A percentile compares a stretch with the other conserved stretches of the same genome.
These are phyloP conservation scores for Amphimallon solstitiale DNA, from an alignment of 2,888 invertebrate species.

Conservation along the genomic window DNA sequence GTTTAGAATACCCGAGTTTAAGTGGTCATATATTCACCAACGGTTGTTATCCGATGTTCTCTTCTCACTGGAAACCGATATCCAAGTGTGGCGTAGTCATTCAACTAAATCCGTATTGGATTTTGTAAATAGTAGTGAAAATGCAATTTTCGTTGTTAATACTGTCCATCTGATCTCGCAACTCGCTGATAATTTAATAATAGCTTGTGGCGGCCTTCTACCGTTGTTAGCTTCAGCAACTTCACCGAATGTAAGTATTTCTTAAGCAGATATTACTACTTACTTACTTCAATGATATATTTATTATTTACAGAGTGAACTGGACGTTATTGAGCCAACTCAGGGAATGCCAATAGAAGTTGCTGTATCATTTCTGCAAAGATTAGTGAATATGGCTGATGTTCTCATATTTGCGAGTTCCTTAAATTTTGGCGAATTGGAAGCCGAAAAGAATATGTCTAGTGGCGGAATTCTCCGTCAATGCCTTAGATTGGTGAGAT, in stretches of 20 bases:
- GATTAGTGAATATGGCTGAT: constrained; percentile 98
- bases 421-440: constrained; percentile 95
- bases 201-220: constrained; percentile 96
- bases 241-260: constrained; percentile 89
- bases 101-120: constrained; percentile 97
- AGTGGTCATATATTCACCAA: constrained; percentile 99
- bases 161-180: constrained; percentile 99
- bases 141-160: constrained; percentile 99
- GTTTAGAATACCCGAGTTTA: constrained; percentile 99
- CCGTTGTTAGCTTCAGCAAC: constrained; percentile 98
- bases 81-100: constrained; percentile 91
- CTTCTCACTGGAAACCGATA: constrained; percentile 96
- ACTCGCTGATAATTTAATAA: constrained; percentile 97
- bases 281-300: constrained; percentile 33
- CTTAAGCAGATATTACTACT: too few relatives aligned
- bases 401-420: constrained; percentile 98
- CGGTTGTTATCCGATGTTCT: constrained; percentile 94
- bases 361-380: constrained; percentile 97
- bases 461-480: constrained; percentile 98
- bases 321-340: constrained; percentile 97
- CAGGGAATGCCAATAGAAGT: constrained; percentile 99
- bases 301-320: constrained; percentile 80
- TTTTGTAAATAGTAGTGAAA: constrained; percentile 98
- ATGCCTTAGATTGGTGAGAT: constrained; percentile 88
- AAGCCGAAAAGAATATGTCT: constrained; percentile 99